phyloP scores from a whole-genome alignment of 1,140 invertebrate genomes.

The Papilio aristodemus region DNA sequence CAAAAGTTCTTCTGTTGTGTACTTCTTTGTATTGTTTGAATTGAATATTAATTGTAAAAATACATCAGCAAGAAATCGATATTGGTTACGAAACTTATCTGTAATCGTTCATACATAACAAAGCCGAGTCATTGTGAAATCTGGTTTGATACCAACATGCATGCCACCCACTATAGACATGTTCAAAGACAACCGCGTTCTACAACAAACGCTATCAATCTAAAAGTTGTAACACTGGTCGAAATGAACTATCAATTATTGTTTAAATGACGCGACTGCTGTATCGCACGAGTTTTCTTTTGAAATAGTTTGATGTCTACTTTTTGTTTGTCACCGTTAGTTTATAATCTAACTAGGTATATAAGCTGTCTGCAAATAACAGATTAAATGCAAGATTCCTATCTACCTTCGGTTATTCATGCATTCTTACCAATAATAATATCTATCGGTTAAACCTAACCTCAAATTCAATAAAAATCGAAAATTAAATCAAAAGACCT shows the following conservation, averaged over 20 bases:
- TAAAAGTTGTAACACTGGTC: slow-evolving; percentile 58
- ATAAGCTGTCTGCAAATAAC: too few species aligned
- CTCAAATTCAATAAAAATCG: too few species aligned
- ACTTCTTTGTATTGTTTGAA: background rate
- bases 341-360: too few species aligned
- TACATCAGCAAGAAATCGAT: slow-evolving; percentile 38
- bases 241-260: slow-evolving; percentile 72
- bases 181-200: background rate
- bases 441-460: too few species aligned
- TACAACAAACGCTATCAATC: slow-evolving; percentile 64
- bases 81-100: slow-evolving; percentile 56
- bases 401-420: too few species aligned
- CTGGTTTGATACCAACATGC: slow-evolving; percentile 43
- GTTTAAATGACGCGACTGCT: slow-evolving; percentile 64
- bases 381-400: too few species aligned
- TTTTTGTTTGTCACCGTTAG: too few species aligned
- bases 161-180: slow-evolving; percentile 51
- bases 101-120: slow-evolving; percentile 58
- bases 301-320: background rate
- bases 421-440: too few species aligned
- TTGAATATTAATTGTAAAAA: slow-evolving; percentile 25
- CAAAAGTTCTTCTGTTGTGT: too few species aligned
- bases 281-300: slow-evolving; percentile 52
- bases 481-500: too few species aligned
- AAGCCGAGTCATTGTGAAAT: slow-evolving; percentile 47